phyloP scores from a whole-genome alignment of 2,797 vertebrate species.

The Lacerta viridis region DNA sequence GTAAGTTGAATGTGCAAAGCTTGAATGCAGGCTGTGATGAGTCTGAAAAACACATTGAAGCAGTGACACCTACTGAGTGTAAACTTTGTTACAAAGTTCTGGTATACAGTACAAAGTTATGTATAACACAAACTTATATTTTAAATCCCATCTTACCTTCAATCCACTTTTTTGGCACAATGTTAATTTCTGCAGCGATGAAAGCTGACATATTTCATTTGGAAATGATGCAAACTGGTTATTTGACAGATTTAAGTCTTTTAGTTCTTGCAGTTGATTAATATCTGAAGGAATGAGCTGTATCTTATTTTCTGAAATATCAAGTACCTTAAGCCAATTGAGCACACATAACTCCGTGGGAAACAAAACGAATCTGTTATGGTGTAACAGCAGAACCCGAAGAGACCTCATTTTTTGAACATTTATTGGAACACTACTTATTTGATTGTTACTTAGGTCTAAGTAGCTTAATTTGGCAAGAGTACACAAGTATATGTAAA shows the following conservation, averaged over 20 bases:
- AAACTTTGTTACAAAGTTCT: background rate
- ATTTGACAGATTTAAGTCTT: conserved; percentile 74
- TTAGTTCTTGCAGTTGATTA: conserved; percentile 66
- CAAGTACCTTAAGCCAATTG: conserved; percentile 65
- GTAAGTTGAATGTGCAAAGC: background rate
- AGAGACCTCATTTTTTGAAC: conserved; percentile 69
- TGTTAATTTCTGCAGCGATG: conserved; percentile 67
- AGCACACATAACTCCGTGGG: conserved; percentile 75
- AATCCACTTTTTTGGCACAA: conserved; percentile 67
- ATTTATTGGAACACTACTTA: conserved; percentile 63
- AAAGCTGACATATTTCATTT: conserved; percentile 71
- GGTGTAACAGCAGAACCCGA: conserved; percentile 69
- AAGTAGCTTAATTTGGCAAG: conserved; percentile 69
- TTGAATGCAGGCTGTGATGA: no score
- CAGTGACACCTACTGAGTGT: background rate
- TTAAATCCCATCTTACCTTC: conserved; percentile 72
- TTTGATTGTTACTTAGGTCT: conserved; percentile 76
- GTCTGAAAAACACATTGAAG: no score
- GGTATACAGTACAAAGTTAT: background rate
- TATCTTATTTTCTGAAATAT: conserved; percentile 77
- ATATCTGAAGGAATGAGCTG: conserved; percentile 67
- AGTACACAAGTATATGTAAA: conserved; percentile 69
- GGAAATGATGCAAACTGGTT: conserved; percentile 77
- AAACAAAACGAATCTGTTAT: conserved; percentile 72
- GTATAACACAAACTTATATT: background rate